Evolutionary conservation across 2,888 invertebrate genomes (phyloP), one percentile per base, ranked within the genome.

Genomic region (Sarcophaga variegata): DNA sequence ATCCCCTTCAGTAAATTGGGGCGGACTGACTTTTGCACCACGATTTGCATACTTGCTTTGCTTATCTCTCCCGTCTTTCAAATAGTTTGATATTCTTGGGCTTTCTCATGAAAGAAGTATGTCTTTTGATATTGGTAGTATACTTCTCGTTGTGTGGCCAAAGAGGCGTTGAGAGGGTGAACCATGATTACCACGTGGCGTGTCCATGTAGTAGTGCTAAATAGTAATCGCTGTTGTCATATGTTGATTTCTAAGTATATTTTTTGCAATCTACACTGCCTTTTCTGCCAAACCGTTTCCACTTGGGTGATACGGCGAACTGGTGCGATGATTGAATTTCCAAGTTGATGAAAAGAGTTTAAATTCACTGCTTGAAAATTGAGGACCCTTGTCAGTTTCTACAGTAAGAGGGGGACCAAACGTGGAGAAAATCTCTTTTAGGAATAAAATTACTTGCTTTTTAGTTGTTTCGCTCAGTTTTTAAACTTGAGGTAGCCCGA

Each of bases 131-230:
- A 54, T 71, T 4, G 71, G 79, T 27, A 79, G 10, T 14, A 66
- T 54, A 3, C 71, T n/a, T 71, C 27, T 22, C 5, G 54, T 64
- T 20, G 2, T 62, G 49, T 70, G 78, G 20, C 70, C 63, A 14
- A 75, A 75, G 2, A 82, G 64, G 1, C 76, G 76, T 64, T 82
- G 63, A 0, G 54, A 76, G 6, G 76, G 76, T 27, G 76, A 82
- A 12, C 69, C 81, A 17, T 75, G 20, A 45, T 69, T 75, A 2
- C 75, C 69, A 14, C 75, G 25, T 6, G 69, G 81, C 10, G 63
- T 81, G 47, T 81, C 75, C 81, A 69, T 81, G 12, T 81, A 81
- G 8, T 75, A 81, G 10, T 47, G 70, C 69, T 70, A 81, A 63
- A 47, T 69, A 49, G 49, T 69, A n/a, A 63, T 76, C 75, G 11